phyloP scores from a whole-genome alignment of 2,797 vertebrate genomes.

The Tragopan temminckii region DNA sequence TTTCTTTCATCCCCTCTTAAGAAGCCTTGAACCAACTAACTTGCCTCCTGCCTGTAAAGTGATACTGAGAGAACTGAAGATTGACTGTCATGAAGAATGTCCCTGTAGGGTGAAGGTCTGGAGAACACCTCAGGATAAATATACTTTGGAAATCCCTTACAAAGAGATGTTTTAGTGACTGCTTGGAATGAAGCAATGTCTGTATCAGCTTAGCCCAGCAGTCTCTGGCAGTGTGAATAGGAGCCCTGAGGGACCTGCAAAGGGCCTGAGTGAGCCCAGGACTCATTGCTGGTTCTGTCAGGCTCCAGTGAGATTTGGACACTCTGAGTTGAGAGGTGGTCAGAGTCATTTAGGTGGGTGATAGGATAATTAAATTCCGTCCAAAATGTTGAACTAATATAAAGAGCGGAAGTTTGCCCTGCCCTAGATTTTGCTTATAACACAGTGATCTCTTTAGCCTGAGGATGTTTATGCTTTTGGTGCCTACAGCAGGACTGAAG shows the following conservation, averaged over 20 bases:
- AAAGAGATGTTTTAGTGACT: slow-evolving; percentile 48
- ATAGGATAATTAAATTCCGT: not conserved
- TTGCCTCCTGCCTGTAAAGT: not conserved
- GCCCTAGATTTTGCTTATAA: not conserved
- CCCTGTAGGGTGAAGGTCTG: slow-evolving; percentile 12
- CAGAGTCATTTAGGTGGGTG: not conserved
- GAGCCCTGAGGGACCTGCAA: not conserved
- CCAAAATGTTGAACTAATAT: not conserved
- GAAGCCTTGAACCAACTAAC: not conserved
- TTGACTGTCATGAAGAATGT: not conserved
- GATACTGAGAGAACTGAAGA: not conserved
- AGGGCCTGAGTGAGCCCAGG: slow-evolving; percentile 25
- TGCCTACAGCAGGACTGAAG: not conserved
- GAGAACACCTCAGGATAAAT: slow-evolving; percentile 39
- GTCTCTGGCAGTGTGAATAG: not conserved
- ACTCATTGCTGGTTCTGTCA: slow-evolving; percentile 45
- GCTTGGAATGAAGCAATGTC: slow-evolving; percentile 41
- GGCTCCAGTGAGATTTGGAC: not conserved
- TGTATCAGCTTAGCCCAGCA: slow-evolving; percentile 56
- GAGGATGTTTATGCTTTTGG: not conserved
- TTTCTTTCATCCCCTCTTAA: slow-evolving; percentile 3
- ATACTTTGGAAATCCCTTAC: slow-evolving; percentile 52
- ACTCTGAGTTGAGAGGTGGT: not conserved
- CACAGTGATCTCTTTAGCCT: not conserved
- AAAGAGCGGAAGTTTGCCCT: not conserved